phyloP scores from a whole-genome alignment of 2,888 invertebrate species.

The Nipponacmea schrenckii region DNA sequence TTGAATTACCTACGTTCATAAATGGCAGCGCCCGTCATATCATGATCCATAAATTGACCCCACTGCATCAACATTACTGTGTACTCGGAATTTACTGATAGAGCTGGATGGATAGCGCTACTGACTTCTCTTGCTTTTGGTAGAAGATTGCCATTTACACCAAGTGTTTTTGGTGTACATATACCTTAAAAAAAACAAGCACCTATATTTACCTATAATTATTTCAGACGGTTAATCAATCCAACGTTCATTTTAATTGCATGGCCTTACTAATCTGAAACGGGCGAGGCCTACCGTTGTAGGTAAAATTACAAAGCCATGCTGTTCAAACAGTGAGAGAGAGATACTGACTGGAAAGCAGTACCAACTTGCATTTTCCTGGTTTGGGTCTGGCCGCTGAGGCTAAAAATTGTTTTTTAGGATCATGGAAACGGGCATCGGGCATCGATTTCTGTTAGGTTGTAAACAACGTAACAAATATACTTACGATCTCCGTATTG shows the following conservation, averaged over 20 bases:
- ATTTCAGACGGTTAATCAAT: too few relatives aligned
- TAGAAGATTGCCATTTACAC: slow-evolving; percentile 10
- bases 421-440: background rate
- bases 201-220: too few relatives aligned
- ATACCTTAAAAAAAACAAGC: background rate
- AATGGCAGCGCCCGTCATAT: slow-evolving; percentile 35
- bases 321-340: background rate
- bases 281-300: too few relatives aligned
- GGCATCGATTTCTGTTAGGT: background rate
- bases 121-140: slow-evolving; percentile 35
- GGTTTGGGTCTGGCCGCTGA: background rate
- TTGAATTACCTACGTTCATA: background rate
- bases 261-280: too few relatives aligned
- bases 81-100: slow-evolving; percentile 9
- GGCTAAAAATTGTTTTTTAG: background rate
- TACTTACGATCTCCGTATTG: background rate
- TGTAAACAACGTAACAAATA: background rate
- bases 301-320: too few relatives aligned
- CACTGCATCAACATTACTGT: slow-evolving; percentile 36
- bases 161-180: background rate
- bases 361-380: too few relatives aligned
- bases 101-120: slow-evolving; percentile 15
- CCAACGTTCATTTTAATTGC: too few relatives aligned
- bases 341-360: background rate
- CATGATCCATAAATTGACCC: slow-evolving; percentile 45